Conservation (phyloP, 2,888 invertebrate species). For the Zaprionus obscuricornis region DNA sequence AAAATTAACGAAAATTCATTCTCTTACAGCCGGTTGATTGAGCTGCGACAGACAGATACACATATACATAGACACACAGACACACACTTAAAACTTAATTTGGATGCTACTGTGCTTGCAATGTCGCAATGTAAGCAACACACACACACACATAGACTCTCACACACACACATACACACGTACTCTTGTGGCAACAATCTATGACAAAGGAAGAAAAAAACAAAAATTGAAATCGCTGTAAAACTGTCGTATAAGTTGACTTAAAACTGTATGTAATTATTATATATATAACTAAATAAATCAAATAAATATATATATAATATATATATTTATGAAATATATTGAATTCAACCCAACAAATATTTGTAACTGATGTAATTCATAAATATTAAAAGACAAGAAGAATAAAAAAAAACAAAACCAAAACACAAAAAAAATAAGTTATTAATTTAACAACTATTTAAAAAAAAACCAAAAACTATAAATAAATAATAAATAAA, state of each 20-base stretch:
- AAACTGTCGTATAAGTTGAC: conserved; percentile 52
- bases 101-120: too few species aligned
- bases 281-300: conserved; percentile 28
- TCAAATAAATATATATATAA: conserved; percentile 17
- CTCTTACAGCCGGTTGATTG: conserved; percentile 49
- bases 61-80: background rate
- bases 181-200: background rate
- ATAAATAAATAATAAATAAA: conserved; percentile 30
- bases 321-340: conserved; percentile 66
- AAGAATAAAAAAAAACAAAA: conserved; percentile 13
- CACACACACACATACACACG: conserved; percentile 4
- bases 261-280: conserved; percentile 69
- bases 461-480: conserved; percentile 32
- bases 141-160: conserved; percentile 12
- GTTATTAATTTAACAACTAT: conserved; percentile 52
- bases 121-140: conserved; percentile 5
- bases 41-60: conserved; percentile 40
- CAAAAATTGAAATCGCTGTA: conserved; percentile 25
- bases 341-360: conserved; percentile 44
- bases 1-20: too few species aligned
- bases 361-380: conserved; percentile 51
- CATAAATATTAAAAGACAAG: conserved; percentile 27
- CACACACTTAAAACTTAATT: too few species aligned
- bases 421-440: conserved; percentile 22
- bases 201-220: conserved; percentile 18